Evolutionary conservation across 2,888 invertebrate genomes (phyloP).

Genomic region (Eustalomyia histrio): DNA sequence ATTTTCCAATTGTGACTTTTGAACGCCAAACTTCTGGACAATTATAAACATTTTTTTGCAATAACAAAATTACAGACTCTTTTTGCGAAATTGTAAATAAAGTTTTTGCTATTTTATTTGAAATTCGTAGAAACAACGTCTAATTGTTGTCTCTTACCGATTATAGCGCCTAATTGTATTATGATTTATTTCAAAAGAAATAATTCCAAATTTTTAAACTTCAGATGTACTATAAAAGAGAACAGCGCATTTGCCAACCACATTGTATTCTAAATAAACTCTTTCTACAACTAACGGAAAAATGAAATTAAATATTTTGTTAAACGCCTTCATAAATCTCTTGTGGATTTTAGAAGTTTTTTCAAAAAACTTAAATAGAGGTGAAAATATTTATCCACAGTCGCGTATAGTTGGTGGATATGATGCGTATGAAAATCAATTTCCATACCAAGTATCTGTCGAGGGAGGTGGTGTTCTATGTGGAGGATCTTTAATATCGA

Average conservation of each 20-base stretch:
- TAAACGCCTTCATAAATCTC: constrained; percentile 15
- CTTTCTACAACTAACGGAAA: not conserved
- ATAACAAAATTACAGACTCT: no score
- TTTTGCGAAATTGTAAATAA: no score
- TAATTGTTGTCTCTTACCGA: not conserved
- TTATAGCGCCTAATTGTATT: not conserved
- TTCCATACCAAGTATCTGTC: constrained; percentile 78
- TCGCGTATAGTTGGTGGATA: constrained; percentile 75
- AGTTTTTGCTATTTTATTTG: no score
- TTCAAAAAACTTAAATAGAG: constrained; percentile 67
- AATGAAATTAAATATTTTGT: constrained; percentile 11
- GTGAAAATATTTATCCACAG: constrained; percentile 59
- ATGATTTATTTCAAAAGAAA: no score
- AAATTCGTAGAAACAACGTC: no score
- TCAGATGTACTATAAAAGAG: constrained; percentile 16
- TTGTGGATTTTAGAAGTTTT: constrained; percentile 14
- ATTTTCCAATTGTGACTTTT: no score
- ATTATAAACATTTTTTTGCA: no score
- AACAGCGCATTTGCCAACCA: not conserved
- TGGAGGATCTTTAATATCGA: constrained; percentile 75
- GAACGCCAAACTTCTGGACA: no score
- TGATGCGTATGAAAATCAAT: constrained; percentile 74
- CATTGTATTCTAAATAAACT: not conserved
- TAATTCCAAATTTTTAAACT: no score
- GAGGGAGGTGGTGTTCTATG: constrained; percentile 69